Percentiles rank a stretch among this genome's conserved stretches.
Conservation (phyloP, 1,140 invertebrate species). For the Cylas formicarius region DNA sequence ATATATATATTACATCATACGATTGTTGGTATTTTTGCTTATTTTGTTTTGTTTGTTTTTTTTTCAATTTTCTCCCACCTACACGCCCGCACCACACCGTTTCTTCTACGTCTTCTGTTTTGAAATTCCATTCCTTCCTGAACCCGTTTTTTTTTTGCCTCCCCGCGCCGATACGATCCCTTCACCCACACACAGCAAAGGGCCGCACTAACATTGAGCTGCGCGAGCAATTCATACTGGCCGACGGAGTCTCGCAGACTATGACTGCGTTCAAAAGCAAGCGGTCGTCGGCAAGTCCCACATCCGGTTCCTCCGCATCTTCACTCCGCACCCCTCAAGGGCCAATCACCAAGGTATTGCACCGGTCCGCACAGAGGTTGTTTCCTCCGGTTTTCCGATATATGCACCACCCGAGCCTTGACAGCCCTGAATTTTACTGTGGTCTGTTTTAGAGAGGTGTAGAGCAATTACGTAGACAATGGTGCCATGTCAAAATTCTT, state of each 20-base stretch:
- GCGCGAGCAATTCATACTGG: slow-evolving; percentile 96
- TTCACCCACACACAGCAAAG: slow-evolving; percentile 72
- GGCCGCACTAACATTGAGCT: slow-evolving; percentile 99
- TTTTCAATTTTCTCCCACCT: slow-evolving; percentile 21
- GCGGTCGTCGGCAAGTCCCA: slow-evolving; percentile 72
- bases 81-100: slow-evolving; percentile 9
- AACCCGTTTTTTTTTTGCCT: background rate
- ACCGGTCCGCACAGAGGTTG: too few species aligned
- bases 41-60: slow-evolving; percentile 41
- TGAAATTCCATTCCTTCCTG: background rate
- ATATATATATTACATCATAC: too few species aligned
- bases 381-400: too few species aligned
- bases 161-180: slow-evolving; percentile 31
- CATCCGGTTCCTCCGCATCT: slow-evolving; percentile 56
- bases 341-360: slow-evolving; percentile 85
- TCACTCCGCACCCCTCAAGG: slow-evolving; percentile 63
- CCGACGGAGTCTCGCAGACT: slow-evolving; percentile 93
- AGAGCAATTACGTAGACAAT: too few species aligned
- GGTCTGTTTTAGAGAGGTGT: too few species aligned
- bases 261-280: slow-evolving; percentile 93
- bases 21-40: slow-evolving; percentile 33
- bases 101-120: background rate
- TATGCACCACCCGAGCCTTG: too few species aligned
- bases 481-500: too few species aligned
- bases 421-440: too few species aligned